Conservation (phyloP, 1,140 invertebrate genomes). For the Aleiodes sp. region DNA sequence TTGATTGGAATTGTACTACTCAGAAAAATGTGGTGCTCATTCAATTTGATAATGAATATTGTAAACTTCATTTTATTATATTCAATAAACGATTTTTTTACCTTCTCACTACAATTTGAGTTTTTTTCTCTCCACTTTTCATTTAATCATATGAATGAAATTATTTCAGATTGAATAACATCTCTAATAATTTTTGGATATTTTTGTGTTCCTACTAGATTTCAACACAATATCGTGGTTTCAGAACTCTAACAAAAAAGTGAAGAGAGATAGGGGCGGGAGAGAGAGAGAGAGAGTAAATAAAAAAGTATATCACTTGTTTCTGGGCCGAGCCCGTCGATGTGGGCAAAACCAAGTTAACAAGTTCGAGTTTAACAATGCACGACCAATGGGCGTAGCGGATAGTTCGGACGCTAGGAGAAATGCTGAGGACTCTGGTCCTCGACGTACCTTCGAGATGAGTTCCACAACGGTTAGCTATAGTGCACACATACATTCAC, state of each 20-base stretch:
- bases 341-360: conserved; percentile 37
- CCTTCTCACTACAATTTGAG: no score
- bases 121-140: no score
- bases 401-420: conserved; percentile 10
- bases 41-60: no score
- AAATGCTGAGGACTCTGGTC: conserved; percentile 18
- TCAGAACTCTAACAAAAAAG: neutral
- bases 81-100: no score
- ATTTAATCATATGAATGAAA: no score
- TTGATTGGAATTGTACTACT: no score
- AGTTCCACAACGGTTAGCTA: neutral
- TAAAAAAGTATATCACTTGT: conserved; percentile 20
- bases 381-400: conserved; percentile 35
- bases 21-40: no score
- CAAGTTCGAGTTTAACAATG: conserved; percentile 42
- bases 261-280: neutral
- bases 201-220: no score
- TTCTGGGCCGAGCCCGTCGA: conserved; percentile 16
- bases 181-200: no score
- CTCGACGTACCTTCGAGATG: conserved; percentile 10
- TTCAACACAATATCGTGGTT: neutral
- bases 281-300: neutral
- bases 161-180: no score
- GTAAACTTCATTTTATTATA: no score
- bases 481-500: neutral